Percentiles rank a stretch among this genome's conserved stretches.
Conservation (phyloP, 2,797 vertebrate genomes). For the Malurus splendens region DNA sequence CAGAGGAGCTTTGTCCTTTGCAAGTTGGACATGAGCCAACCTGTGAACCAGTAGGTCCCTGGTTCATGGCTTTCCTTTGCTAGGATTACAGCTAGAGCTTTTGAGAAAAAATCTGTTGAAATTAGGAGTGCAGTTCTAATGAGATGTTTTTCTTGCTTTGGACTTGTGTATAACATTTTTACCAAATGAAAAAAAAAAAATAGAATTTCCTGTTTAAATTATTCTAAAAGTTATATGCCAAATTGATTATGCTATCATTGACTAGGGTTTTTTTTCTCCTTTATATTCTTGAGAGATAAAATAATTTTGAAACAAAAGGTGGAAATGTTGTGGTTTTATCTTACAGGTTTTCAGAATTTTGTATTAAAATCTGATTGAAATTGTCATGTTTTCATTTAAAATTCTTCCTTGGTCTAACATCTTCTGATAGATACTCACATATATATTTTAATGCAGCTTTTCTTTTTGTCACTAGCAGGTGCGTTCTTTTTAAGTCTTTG, state of each 20-base stretch:
- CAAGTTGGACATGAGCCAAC: background rate
- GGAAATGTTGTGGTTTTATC: background rate
- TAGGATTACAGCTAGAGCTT: background rate
- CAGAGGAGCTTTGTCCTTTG: background rate
- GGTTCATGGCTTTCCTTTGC: background rate
- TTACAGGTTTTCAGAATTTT: background rate
- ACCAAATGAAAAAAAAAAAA: background rate
- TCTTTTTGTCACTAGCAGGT: background rate
- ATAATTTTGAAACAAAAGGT: background rate
- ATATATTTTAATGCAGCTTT: background rate
- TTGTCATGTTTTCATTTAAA: background rate
- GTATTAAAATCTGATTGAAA: background rate
- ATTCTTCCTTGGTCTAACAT: background rate
- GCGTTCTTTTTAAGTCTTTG: background rate
- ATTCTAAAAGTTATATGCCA: background rate
- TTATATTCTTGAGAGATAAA: background rate
- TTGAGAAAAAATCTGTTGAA: background rate
- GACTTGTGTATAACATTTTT: background rate
- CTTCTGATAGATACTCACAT: background rate
- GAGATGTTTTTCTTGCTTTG: background rate
- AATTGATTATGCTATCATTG: background rate
- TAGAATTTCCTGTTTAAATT: background rate
- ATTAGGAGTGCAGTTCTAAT: background rate
- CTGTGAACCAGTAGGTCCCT: background rate
- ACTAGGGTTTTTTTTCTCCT: background rate